Evolutionary conservation across 1,140 invertebrate species (phyloP), one percentile per base, ranked within the genome.

Genomic region (Drosophila mojavensis): DNA sequence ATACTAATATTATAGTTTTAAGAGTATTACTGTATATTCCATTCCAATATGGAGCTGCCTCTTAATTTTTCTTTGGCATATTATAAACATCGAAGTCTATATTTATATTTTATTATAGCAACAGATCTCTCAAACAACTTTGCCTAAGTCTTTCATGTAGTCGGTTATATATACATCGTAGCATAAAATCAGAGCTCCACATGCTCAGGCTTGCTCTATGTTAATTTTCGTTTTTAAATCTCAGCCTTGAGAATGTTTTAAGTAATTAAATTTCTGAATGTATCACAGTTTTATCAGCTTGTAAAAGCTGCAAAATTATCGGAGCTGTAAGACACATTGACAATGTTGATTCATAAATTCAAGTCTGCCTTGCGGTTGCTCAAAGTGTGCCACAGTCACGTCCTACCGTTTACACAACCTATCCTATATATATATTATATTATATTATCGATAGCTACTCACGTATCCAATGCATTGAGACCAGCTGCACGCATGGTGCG

Each of bases 401-500:
- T 47, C 43, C 43, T 47, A 47, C 43, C 15, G 3, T 6, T 17
- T 47, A 47, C 15, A 17, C 20, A 24, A 43, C 7, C 7, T 3
- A 20, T 17, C 36, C 36, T 45, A 39, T 41, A 10, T 11, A 20
- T 15, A 13, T 9, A 45, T 17, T 17, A 17, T 17, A 17, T 17
- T 17, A 17, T 17, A 17, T 43, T 43, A n/a, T 3, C 6, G 10
- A 0, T 20, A 28, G 0, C 11, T 76, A 93, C 95, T 94, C 94
- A 98, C 96, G 97, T 97, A 85, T 97, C 95, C 15, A 99, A 94
- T 5, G 97, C 94, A 93, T 99, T 98, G 2, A 99, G 94, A 13
- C 98, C 98, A 64, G 96, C 96, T 26, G 96, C 95, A 92, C 95
- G 94, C 75, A 98, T 94, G 91, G 98, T 98, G 61, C 94, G 91